Evolutionary conservation across 2,113 vertebrate genomes (phyloP), one percentile per base, ranked within the genome.

Genomic region (Alligator mississippiensis): DNA sequence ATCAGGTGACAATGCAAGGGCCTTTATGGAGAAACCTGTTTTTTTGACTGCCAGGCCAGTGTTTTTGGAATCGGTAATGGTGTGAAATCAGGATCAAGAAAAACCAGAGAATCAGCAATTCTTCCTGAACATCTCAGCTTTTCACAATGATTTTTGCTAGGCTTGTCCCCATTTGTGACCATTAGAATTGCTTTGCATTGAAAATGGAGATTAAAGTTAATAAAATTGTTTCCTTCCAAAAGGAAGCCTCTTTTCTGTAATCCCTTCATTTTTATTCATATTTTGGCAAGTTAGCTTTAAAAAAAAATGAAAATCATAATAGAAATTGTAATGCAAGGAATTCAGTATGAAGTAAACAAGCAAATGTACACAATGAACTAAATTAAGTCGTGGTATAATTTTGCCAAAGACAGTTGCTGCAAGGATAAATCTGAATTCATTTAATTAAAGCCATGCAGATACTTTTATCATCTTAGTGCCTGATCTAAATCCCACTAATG

Each of bases 81-180:
- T 94, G 77, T 75, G 47, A 91, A 91, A 92, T 75, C 77, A 74
- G 4, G 38, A 80, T 80, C 81, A 77, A 75, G 82, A 79, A 85
- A 91, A 64, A n/a, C 28, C 30, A 55, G 34, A 34, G 70, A 34
- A 58, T 72, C 90, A 63, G 74, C 82, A 18, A 7, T 88, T 15
- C 28, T 94, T 90, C 70, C 76, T 59, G 82, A 90, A 38, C 1
- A 22, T 13, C 38, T 86, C 77, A 88, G 19, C 80, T 93, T 96
- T 83, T 93, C 66, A 17, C 5, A 21, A 2, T 2, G 0, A 81
- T 93, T 27, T 28, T 85, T 89, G 34, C 30, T 80, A 79, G 30
- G 18, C 28, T 79, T 91, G 58, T 64, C 82, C 34, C 58, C 72
- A 24, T 5, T 77, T 72, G 28, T 93, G 91, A 62, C 60, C 77